Conservation (phyloP, 1,140 invertebrate species). For the Mizuhopecten yessoensis region DNA sequence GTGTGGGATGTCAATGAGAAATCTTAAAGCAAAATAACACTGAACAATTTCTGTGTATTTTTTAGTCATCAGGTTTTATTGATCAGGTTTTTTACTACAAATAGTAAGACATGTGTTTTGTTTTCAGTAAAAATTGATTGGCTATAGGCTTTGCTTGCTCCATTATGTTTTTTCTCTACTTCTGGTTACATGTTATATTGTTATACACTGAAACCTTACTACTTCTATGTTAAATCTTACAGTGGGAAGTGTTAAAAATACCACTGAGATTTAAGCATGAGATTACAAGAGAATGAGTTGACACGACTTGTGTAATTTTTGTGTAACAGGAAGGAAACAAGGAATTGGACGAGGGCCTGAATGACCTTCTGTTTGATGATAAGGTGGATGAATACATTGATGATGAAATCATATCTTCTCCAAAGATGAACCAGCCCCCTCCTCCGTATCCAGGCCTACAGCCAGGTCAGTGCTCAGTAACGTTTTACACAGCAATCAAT, state of each 20-base stretch:
- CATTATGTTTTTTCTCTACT: too few relatives aligned
- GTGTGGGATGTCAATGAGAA: neutral
- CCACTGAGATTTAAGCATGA: too few relatives aligned
- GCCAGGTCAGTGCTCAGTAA: neutral
- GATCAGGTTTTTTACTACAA: neutral
- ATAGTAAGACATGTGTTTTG: neutral
- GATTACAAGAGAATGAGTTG: too few relatives aligned
- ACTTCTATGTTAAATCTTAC: neutral
- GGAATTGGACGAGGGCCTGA: conserved; percentile 62
- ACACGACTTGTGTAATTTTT: neutral
- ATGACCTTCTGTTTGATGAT: conserved; percentile 54
- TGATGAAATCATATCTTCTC: conserved; percentile 72
- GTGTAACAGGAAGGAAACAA: conserved; percentile 58
- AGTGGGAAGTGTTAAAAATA: neutral
- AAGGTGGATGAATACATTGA: conserved; percentile 68
- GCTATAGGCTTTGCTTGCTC: too few relatives aligned
- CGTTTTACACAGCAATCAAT: too few relatives aligned
- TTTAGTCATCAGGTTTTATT: neutral
- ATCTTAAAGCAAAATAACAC: neutral
- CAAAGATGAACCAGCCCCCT: conserved; percentile 89
- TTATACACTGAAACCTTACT: neutral
- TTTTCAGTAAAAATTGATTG: neutral
- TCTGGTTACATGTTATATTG: neutral
- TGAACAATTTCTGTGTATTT: neutral
- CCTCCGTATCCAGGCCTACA: conserved; percentile 87